Evolutionary conservation across 2,888 invertebrate species (phyloP).

Genomic region (Hypomecis punctinalis): DNA sequence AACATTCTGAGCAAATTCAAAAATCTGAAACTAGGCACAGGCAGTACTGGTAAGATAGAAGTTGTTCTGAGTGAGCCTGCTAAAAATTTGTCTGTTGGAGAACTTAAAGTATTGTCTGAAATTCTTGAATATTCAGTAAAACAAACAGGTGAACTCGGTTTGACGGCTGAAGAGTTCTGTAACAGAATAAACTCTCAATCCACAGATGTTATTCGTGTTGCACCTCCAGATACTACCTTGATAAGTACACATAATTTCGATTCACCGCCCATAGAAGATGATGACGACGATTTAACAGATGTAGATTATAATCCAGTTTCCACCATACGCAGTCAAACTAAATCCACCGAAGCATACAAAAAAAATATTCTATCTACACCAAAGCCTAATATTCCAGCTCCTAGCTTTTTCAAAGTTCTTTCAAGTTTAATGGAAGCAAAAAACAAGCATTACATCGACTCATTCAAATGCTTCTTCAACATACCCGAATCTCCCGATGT

Average conservation of each 20-base stretch:
- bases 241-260: background rate
- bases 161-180: constrained; percentile 36
- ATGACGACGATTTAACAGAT: background rate
- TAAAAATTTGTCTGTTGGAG: constrained; percentile 39
- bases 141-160: constrained; percentile 39
- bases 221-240: background rate
- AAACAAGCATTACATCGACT: constrained; percentile 17
- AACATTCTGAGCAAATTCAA: constrained; percentile 24
- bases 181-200: constrained; percentile 26
- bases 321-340: background rate
- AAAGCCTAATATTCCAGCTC: background rate
- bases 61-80: constrained; percentile 37
- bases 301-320: background rate
- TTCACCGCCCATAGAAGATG: background rate
- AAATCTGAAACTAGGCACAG: constrained; percentile 25
- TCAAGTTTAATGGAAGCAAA: constrained; percentile 25
- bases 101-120: constrained; percentile 48
- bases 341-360: background rate
- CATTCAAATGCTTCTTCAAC: constrained; percentile 23
- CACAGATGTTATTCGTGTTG: background rate
- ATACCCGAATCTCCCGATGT: background rate
- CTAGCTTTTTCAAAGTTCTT: constrained; percentile 8
- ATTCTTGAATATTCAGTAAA: constrained; percentile 45
- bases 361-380: background rate
- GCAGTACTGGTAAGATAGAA: constrained; percentile 26